These are phyloP conservation scores for Erannis defoliaria DNA, from an alignment of 2,888 invertebrate species.

Conservation along the genomic window DNA sequence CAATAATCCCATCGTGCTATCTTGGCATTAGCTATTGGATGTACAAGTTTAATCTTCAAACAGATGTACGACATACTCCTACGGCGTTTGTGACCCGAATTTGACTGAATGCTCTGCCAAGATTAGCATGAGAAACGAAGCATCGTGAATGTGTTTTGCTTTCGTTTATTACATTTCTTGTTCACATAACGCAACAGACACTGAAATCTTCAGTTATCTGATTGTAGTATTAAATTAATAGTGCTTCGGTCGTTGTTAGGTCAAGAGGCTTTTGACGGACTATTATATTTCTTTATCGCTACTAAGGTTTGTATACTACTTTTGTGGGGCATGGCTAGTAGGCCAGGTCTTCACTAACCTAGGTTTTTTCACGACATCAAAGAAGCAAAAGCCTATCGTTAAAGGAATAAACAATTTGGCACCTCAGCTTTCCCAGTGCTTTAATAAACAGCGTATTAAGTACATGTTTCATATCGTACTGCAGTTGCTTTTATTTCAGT, in stretches of 20 bases:
- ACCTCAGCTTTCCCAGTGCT: too few species aligned
- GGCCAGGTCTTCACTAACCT: too few species aligned
- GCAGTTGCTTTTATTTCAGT: constrained; percentile 19
- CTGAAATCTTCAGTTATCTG: background rate
- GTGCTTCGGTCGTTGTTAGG: too few species aligned
- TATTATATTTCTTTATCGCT: too few species aligned
- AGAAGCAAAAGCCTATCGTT: too few species aligned
- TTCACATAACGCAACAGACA: constrained; percentile 23
- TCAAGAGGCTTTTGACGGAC: too few species aligned
- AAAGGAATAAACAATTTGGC: too few species aligned
- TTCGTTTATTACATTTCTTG: constrained; percentile 49
- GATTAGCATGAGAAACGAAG: constrained; percentile 60
- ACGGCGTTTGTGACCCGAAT: constrained; percentile 72
- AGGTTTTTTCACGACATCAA: too few species aligned
- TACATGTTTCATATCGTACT: background rate
- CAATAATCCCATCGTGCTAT: too few species aligned
- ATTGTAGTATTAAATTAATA: background rate
- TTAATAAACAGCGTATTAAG: too few species aligned
- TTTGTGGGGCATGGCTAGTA: too few species aligned
- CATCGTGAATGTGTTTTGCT: constrained; percentile 53
- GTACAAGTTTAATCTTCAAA: constrained; percentile 27
- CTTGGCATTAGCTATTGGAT: constrained; percentile 4
- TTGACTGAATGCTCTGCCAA: constrained; percentile 66
- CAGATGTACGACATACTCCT: constrained; percentile 56
- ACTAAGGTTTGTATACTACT: too few species aligned